These are phyloP conservation scores for Drosophila biarmipes DNA, from an alignment of 1,140 invertebrate genomes.

Conservation along the genomic window DNA sequence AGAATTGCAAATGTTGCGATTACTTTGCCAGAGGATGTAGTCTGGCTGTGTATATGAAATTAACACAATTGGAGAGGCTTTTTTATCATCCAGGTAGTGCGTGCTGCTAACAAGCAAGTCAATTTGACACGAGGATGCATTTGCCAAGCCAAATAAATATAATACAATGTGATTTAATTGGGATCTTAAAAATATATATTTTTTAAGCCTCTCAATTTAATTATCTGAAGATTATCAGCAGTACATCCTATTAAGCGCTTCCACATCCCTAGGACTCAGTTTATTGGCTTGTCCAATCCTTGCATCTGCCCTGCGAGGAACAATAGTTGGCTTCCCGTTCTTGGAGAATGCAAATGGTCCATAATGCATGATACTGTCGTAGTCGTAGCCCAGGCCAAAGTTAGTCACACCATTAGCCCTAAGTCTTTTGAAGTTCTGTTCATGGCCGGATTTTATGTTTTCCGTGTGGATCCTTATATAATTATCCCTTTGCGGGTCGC, in stretches of 20 bases:
- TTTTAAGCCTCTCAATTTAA: neutral
- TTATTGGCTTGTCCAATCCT: conserved; percentile 85
- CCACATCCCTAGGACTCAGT: conserved; percentile 85
- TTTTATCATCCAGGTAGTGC: neutral
- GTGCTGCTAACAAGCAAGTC: neutral
- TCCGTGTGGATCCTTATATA: conserved; percentile 88
- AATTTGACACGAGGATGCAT: neutral
- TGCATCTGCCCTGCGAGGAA: conserved; percentile 74
- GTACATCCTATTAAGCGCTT: conserved; percentile 86
- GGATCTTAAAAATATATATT: too few species aligned
- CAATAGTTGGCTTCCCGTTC: conserved; percentile 89
- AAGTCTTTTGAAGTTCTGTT: conserved; percentile 86
- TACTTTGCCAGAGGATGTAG: conserved; percentile 45
- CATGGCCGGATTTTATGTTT: conserved; percentile 86
- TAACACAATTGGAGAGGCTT: conserved; percentile 9
- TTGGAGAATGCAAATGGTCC: conserved; percentile 88
- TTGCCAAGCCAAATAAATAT: neutral
- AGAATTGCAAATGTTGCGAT: conserved; percentile 70
- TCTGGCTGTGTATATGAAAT: conserved; percentile 21
- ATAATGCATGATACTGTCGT: conserved; percentile 89
- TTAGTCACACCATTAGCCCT: conserved; percentile 74
- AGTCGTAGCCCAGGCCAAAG: conserved; percentile 87
- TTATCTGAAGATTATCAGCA: neutral
- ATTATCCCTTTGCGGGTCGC: conserved; percentile 88
- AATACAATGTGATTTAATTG: too few species aligned